These are phyloP conservation scores for Amiota communis DNA, from an alignment of 2,888 invertebrate species.

Conservation along the genomic window DNA sequence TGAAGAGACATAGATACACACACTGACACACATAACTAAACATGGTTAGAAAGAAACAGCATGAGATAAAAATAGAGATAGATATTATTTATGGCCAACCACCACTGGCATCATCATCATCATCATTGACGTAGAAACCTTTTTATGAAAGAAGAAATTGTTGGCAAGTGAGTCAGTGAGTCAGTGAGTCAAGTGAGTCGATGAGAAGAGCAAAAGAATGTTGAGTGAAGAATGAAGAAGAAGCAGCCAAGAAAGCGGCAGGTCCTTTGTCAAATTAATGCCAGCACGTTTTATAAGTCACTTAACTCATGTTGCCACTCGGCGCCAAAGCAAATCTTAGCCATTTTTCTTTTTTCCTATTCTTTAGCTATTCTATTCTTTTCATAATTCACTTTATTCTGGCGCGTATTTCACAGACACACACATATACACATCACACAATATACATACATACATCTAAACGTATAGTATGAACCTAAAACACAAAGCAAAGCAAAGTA, in stretches of 20 bases:
- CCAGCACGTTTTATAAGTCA: neutral
- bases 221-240: too few species aligned
- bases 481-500: neutral
- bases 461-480: neutral
- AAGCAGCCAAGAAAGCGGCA: neutral
- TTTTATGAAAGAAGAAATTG: too few species aligned
- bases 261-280: constrained; percentile 4
- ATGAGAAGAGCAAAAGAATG: too few species aligned
- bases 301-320: neutral
- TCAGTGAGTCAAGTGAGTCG: too few species aligned
- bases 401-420: neutral
- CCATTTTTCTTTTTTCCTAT: neutral
- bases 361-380: neutral
- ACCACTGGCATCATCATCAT: too few species aligned
- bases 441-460: neutral
- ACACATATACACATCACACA: neutral
- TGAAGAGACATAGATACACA: too few species aligned
- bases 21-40: too few species aligned
- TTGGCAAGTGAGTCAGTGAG: too few species aligned
- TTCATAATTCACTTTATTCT: constrained; percentile 9
- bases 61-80: too few species aligned
- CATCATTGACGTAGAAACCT: too few species aligned
- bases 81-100: too few species aligned
- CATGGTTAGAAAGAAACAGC: too few species aligned
- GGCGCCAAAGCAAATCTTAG: constrained; percentile 7